These are phyloP conservation scores for Entelurus aequoreus DNA, from an alignment of 2,113 vertebrate genomes.

Conservation along the genomic window DNA sequence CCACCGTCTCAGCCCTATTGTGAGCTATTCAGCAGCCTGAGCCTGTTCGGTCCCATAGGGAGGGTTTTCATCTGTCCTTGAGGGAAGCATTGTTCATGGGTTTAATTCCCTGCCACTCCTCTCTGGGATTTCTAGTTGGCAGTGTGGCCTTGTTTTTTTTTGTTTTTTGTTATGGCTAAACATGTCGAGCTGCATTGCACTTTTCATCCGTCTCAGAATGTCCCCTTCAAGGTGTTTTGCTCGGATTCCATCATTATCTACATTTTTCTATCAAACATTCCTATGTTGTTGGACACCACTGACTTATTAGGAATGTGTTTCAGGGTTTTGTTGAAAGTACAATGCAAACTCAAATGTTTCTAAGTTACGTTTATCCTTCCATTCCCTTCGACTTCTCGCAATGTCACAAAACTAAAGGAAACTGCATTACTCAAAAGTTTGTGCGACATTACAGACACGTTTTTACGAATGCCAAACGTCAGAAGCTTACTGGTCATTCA, in stretches of 20 bases:
- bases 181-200: background rate
- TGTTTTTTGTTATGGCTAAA: conserved; percentile 5
- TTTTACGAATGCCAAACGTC: background rate
- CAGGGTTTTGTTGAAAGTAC: background rate
- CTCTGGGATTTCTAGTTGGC: conserved; percentile 4
- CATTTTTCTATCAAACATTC: conserved; percentile 3
- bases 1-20: background rate
- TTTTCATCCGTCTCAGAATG: conserved; percentile 1
- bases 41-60: background rate
- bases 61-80: conserved; percentile 1
- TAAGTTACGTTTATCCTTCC: background rate
- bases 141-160: conserved; percentile 3
- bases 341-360: background rate
- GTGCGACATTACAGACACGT: too few species aligned
- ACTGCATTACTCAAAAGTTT: too few species aligned
- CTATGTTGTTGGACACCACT: background rate
- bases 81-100: conserved; percentile 4
- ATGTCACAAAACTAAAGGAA: background rate
- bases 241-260: conserved; percentile 1
- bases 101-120: conserved; percentile 9
- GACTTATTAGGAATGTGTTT: background rate
- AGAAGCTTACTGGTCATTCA: background rate
- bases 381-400: background rate
- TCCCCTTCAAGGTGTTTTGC: conserved; percentile 12
- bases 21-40: background rate